Evolutionary conservation across 2,797 vertebrate genomes (phyloP).

Genomic region (Galagoides demidoff): DNA sequence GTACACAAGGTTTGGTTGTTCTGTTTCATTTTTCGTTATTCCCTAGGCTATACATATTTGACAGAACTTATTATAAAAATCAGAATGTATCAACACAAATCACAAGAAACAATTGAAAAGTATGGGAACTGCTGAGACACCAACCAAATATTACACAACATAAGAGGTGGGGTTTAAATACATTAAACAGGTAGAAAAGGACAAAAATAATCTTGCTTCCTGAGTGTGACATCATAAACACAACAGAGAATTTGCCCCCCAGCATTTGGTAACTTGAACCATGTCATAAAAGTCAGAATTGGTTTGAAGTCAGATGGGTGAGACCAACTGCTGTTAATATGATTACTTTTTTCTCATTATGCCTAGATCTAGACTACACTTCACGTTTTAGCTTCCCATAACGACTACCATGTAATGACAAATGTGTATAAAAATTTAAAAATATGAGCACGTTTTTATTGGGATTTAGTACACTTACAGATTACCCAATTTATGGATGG

Average conservation of each 20-base stretch:
- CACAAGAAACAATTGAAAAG: constrained; percentile 27
- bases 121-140: background rate
- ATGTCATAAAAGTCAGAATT: constrained; percentile 77
- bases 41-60: background rate
- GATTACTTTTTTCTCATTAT: constrained; percentile 77
- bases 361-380: constrained; percentile 41
- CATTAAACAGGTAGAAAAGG: constrained; percentile 47
- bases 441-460: constrained; percentile 63
- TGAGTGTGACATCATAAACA: constrained; percentile 70
- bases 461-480: constrained; percentile 56
- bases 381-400: constrained; percentile 66
- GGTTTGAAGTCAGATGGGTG: constrained; percentile 78
- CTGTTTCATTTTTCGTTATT: background rate
- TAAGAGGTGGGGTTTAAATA: constrained; percentile 63
- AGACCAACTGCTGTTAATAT: constrained; percentile 81
- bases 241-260: constrained; percentile 69
- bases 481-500: constrained; percentile 54
- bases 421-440: constrained; percentile 66
- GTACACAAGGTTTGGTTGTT: background rate
- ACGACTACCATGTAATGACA: constrained; percentile 61
- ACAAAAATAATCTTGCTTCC: constrained; percentile 77
- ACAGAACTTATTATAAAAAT: constrained; percentile 38
- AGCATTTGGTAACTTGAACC: constrained; percentile 66
- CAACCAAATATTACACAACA: constrained; percentile 53
- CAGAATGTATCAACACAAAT: background rate